Percentiles rank a stretch among this genome's conserved stretches.
These are phyloP conservation scores for Arenicola marina DNA, from an alignment of 2,888 invertebrate species.

Conservation along the genomic window DNA sequence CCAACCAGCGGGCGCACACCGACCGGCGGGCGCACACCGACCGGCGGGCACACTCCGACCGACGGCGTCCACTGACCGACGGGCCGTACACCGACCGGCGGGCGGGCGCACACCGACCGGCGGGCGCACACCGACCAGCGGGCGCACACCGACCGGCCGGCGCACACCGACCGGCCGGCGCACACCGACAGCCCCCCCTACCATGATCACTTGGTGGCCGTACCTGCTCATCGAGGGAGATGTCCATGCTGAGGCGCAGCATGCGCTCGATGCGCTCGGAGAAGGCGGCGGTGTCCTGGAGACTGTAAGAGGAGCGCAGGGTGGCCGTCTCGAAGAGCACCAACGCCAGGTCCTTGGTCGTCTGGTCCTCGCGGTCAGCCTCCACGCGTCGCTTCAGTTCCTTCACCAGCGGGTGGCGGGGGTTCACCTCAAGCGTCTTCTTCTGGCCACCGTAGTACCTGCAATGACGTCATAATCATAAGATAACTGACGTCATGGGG, in stretches of 20 bases:
- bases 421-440: slow-evolving; percentile 97
- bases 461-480: too few relatives aligned
- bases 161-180: too few relatives aligned
- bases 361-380: slow-evolving; percentile 75
- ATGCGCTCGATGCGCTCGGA: slow-evolving; percentile 88
- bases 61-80: too few relatives aligned
- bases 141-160: too few relatives aligned
- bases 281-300: slow-evolving; percentile 84
- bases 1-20: too few relatives aligned
- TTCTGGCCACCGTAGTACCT: slow-evolving; percentile 66
- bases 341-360: slow-evolving; percentile 80
- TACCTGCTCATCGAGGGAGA: slow-evolving; percentile 70
- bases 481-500: too few relatives aligned
- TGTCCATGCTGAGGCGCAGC: slow-evolving; percentile 68
- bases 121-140: too few relatives aligned
- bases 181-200: too few relatives aligned
- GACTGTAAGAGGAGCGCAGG: slow-evolving; percentile 89
- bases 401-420: slow-evolving; percentile 91
- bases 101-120: too few relatives aligned
- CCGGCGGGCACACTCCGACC: too few relatives aligned
- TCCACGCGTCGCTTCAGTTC: slow-evolving; percentile 83
- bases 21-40: too few relatives aligned
- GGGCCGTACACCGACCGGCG: too few relatives aligned
- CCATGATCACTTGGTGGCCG: background rate
- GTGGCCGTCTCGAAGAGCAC: slow-evolving; percentile 80